phyloP scores from a whole-genome alignment of 2,888 invertebrate species.

The Cerceris rybyensis region DNA sequence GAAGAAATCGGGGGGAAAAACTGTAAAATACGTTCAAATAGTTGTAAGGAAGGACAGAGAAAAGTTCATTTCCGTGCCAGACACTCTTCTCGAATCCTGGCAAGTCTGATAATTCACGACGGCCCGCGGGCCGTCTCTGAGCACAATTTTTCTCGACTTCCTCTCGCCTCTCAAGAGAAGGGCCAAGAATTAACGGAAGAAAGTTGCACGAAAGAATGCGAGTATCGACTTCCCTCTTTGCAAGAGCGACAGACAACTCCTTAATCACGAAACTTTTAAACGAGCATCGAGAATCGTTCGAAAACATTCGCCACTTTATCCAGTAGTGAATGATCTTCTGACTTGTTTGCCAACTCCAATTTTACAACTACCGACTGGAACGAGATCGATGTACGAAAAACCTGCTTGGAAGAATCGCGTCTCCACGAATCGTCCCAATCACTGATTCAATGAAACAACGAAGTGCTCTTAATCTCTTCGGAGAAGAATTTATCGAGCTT shows the following conservation, averaged over 20 bases:
- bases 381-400: no score
- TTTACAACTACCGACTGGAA: neutral
- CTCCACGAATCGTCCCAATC: no score
- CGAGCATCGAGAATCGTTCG: constrained; percentile 3
- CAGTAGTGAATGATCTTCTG: neutral
- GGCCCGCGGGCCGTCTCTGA: neutral
- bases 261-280: neutral
- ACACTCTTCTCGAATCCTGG: constrained; percentile 16
- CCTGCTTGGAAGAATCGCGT: no score
- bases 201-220: constrained; percentile 9
- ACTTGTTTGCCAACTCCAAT: neutral
- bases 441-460: no score
- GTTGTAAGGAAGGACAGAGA: neutral
- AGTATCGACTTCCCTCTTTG: neutral
- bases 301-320: neutral
- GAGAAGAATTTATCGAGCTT: no score
- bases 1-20: no score
- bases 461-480: no score
- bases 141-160: neutral
- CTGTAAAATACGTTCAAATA: no score
- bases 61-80: neutral
- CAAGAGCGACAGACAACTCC: constrained; percentile 6
- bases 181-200: neutral
- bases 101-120: constrained; percentile 36
- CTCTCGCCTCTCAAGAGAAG: neutral